These are phyloP conservation scores for Selenia dentaria DNA, from an alignment of 2,888 invertebrate species.

Conservation along the genomic window DNA sequence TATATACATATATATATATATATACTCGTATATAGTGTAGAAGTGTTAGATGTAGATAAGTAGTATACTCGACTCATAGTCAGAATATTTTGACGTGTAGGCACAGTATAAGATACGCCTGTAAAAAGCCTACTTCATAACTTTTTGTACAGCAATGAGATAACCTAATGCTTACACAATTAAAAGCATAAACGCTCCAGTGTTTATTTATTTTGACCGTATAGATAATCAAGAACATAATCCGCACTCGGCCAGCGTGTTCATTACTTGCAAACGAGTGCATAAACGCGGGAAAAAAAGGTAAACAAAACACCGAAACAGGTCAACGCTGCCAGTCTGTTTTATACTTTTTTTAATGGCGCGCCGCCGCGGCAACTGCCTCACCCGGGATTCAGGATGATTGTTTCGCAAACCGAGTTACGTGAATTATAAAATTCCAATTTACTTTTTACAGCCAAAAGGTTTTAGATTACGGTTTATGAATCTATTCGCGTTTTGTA, in stretches of 20 bases:
- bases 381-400: slow-evolving; percentile 9
- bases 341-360: slow-evolving; percentile 59
- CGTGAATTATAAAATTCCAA: slow-evolving; percentile 40
- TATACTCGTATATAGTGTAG: no score
- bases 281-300: slow-evolving; percentile 37
- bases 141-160: no score
- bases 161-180: slow-evolving; percentile 7
- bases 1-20: no score
- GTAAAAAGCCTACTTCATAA: no score
- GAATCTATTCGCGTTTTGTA: slow-evolving; percentile 6
- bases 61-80: no score
- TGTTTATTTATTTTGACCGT: slow-evolving; percentile 21
- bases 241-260: slow-evolving; percentile 11
- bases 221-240: slow-evolving; percentile 18
- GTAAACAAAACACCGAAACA: slow-evolving; percentile 51
- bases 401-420: slow-evolving; percentile 57
- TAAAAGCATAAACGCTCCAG: slow-evolving; percentile 4
- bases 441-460: slow-evolving; percentile 14
- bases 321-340: slow-evolving; percentile 53
- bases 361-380: slow-evolving; percentile 31
- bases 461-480: slow-evolving; percentile 13
- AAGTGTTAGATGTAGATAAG: no score
- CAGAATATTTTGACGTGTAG: no score
- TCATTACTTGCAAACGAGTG: slow-evolving; percentile 26
- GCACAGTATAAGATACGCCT: no score